Percentiles rank a stretch among this genome's conserved stretches.
phyloP scores from a whole-genome alignment of 1,140 invertebrate genomes.

The Drosophila pectinifera region DNA sequence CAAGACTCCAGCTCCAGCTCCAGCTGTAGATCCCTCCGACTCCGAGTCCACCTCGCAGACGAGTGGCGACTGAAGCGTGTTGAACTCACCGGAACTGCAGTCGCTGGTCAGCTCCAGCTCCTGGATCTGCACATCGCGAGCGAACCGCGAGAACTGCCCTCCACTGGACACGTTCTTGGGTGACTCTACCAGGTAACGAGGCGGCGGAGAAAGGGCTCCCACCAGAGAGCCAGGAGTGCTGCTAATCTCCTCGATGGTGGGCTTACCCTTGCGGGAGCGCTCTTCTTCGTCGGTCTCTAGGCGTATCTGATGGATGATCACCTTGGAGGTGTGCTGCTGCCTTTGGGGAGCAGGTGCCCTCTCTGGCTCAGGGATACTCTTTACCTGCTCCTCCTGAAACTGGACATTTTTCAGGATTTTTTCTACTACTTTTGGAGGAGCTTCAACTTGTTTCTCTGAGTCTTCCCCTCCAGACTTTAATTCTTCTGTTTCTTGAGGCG shows the following conservation, averaged over 20 bases:
- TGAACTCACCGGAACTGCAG: slow-evolving; percentile 71
- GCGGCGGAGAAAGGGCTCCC: slow-evolving; percentile 67
- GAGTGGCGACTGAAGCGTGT: slow-evolving; percentile 55
- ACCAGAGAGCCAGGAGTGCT: slow-evolving; percentile 39
- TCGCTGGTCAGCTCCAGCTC: slow-evolving; percentile 73
- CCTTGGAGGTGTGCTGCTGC: slow-evolving; percentile 62
- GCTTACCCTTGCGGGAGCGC: slow-evolving; percentile 42
- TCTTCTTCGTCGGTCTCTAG: slow-evolving; percentile 61
- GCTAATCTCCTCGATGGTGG: slow-evolving; percentile 67
- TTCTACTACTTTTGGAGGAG: neutral
- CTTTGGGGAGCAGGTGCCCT: neutral
- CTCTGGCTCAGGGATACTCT: neutral
- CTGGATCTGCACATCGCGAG: slow-evolving; percentile 71
- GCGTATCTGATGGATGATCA: slow-evolving; percentile 77
- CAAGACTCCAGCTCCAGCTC: neutral
- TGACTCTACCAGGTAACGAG: slow-evolving; percentile 69
- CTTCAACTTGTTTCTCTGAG: neutral
- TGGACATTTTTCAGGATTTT: neutral
- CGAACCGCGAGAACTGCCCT: slow-evolving; percentile 51
- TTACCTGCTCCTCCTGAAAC: neutral
- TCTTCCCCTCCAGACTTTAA: neutral
- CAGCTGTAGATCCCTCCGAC: slow-evolving; percentile 38
- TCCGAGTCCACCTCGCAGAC: slow-evolving; percentile 76
- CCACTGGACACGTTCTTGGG: slow-evolving; percentile 43
- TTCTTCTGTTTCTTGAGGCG: neutral